Conservation (phyloP, 2,113 vertebrate genomes). For the Apteryx owenii region DNA sequence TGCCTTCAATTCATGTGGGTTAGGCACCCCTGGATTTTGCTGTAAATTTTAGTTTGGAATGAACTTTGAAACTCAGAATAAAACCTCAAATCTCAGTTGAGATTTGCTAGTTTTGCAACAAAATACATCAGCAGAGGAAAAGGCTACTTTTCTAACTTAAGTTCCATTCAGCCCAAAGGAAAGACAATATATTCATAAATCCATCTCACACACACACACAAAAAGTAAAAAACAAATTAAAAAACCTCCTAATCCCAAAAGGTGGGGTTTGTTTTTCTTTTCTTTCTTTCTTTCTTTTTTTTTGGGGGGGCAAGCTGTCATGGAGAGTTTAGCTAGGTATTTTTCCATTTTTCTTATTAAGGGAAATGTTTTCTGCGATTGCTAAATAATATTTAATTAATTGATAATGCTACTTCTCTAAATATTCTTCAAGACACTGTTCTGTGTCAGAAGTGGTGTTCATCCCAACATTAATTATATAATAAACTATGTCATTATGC, state of each 20-base stretch:
- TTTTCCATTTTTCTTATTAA: not conserved
- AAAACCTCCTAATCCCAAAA: not conserved
- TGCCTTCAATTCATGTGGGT: not conserved
- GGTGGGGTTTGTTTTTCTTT: too few species aligned
- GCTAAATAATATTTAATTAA: not conserved
- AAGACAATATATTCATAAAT: not conserved
- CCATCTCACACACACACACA: too few species aligned
- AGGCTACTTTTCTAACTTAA: not conserved
- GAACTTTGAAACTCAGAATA: not conserved
- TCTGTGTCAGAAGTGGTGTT: not conserved
- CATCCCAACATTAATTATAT: not conserved
- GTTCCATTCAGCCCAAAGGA: not conserved
- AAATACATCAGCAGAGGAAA: not conserved
- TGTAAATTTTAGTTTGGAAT: not conserved
- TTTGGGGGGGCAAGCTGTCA: accelerated
- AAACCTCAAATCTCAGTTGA: not conserved
- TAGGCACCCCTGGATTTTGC: not conserved
- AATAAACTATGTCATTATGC: not conserved
- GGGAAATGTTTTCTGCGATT: not conserved
- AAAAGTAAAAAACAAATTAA: not conserved
- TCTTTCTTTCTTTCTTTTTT: too few species aligned
- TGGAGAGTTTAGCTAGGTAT: not conserved
- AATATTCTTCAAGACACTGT: not conserved
- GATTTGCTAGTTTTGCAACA: not conserved
- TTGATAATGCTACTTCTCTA: not conserved